phyloP scores from a whole-genome alignment of 2,797 vertebrate species.

The Melanotaenia trifasciata region DNA sequence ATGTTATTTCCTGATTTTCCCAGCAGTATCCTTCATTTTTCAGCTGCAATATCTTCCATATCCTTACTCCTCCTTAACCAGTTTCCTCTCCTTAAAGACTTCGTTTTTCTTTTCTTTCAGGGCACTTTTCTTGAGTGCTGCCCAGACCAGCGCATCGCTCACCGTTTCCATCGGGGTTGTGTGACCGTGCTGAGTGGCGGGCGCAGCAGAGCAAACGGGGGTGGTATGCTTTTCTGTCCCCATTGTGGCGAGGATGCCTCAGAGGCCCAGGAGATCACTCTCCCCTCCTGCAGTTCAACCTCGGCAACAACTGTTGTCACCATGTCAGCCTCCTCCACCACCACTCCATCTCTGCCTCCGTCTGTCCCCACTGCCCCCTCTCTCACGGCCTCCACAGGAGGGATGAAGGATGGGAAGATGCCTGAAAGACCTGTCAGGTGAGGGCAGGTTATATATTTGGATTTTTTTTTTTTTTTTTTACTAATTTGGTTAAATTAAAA shows the following conservation, averaged over 20 bases:
- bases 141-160: conserved; percentile 91
- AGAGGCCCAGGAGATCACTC: conserved; percentile 91
- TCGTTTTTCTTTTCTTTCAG: conserved; percentile 65
- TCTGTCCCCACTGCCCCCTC: conserved; percentile 71
- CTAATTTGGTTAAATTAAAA: background rate
- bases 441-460: background rate
- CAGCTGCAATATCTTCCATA: too few species aligned
- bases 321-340: conserved; percentile 83
- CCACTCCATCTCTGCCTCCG: conserved; percentile 79
- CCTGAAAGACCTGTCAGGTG: conserved; percentile 83
- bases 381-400: conserved; percentile 71
- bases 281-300: conserved; percentile 82
- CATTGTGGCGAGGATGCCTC: conserved; percentile 95
- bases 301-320: conserved; percentile 77
- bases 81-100: background rate
- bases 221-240: conserved; percentile 93
- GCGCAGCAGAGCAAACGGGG: conserved; percentile 72
- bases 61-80: too few species aligned
- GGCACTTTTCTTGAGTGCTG: conserved; percentile 94
- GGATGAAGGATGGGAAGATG: conserved; percentile 77
- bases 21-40: background rate
- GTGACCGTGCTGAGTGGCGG: conserved; percentile 88
- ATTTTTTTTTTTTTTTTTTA: background rate
- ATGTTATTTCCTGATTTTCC: background rate
- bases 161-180: conserved; percentile 93